Percentiles rank a stretch among this genome's conserved stretches.
phyloP scores from a whole-genome alignment of 1,140 invertebrate species.

The Dinoponera quadriceps region DNA sequence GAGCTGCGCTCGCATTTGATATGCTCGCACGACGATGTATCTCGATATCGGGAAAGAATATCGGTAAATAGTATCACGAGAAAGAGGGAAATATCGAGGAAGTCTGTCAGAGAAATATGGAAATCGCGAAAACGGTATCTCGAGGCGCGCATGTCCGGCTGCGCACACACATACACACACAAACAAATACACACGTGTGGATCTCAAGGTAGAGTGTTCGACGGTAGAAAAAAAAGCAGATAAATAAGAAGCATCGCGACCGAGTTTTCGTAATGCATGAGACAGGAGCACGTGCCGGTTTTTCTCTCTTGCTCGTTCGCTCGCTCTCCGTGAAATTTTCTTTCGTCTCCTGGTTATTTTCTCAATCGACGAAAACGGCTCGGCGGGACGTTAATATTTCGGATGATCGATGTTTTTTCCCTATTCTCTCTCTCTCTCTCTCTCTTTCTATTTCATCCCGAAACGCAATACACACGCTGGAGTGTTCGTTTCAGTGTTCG shows the following conservation, averaged over 20 bases:
- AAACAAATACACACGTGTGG: not conserved
- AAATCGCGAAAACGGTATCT: not conserved
- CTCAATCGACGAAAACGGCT: not conserved
- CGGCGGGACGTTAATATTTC: constrained; percentile 7
- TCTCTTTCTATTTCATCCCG: not conserved
- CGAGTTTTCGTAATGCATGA: constrained; percentile 39
- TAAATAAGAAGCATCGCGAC: not conserved
- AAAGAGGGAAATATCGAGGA: not conserved
- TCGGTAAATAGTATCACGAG: constrained; percentile 10
- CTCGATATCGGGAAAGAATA: constrained; percentile 1
- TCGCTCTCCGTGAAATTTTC: constrained; percentile 3
- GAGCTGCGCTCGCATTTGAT: constrained; percentile 17
- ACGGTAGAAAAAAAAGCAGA: not conserved
- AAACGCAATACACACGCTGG: constrained; percentile 12
- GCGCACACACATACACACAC: too few relatives aligned
- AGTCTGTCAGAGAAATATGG: constrained; percentile 14
- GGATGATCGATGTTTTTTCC: not conserved
- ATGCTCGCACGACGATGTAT: not conserved
- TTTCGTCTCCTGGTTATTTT: not conserved
- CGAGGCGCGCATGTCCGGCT: not conserved
- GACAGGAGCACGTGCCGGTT: constrained; percentile 35
- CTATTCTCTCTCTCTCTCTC: not conserved
- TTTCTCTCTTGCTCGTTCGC: constrained; percentile 16
- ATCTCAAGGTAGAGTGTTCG: not conserved
- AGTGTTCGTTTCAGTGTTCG: constrained; percentile 14